phyloP scores from a whole-genome alignment of 2,113 vertebrate genomes.

The Leptodactylus fuscus region DNA sequence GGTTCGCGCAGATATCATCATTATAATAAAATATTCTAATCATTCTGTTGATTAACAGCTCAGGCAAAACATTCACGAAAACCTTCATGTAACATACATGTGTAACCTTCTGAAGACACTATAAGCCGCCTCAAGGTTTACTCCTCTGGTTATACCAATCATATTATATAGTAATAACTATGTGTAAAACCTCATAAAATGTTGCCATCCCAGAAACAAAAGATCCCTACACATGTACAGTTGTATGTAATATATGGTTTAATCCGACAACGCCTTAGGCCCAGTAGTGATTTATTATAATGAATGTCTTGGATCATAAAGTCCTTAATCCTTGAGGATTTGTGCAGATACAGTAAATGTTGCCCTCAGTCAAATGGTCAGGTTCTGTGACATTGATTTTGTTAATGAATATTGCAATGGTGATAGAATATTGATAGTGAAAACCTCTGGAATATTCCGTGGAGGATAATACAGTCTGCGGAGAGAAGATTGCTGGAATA shows the following conservation, averaged over 20 bases:
- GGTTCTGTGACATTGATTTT: conserved; percentile 40
- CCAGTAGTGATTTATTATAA: conserved; percentile 38
- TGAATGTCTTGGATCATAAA: conserved; percentile 37
- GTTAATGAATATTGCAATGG: conserved; percentile 41
- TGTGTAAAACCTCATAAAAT: neutral
- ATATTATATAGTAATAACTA: neutral
- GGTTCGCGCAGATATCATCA: neutral
- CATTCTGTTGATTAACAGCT: no score
- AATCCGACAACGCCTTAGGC: neutral
- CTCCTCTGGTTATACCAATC: no score
- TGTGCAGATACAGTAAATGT: conserved; percentile 37
- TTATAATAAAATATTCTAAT: neutral
- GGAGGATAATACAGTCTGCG: neutral
- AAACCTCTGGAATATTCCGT: neutral
- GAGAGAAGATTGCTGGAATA: neutral
- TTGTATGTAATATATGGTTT: conserved; percentile 13
- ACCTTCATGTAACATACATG: no score
- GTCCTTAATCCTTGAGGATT: conserved; percentile 44
- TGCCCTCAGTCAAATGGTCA: conserved; percentile 43
- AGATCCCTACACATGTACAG: conserved; percentile 10
- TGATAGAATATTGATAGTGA: conserved; percentile 37
- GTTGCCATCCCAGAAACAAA: neutral
- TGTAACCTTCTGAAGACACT: conserved; percentile 6
- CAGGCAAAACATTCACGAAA: no score
- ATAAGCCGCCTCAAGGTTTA: neutral